Percentiles rank a stretch among this genome's conserved stretches.
phyloP scores from a whole-genome alignment of 2,797 vertebrate species.

The Hypotaenidia philippensis region DNA sequence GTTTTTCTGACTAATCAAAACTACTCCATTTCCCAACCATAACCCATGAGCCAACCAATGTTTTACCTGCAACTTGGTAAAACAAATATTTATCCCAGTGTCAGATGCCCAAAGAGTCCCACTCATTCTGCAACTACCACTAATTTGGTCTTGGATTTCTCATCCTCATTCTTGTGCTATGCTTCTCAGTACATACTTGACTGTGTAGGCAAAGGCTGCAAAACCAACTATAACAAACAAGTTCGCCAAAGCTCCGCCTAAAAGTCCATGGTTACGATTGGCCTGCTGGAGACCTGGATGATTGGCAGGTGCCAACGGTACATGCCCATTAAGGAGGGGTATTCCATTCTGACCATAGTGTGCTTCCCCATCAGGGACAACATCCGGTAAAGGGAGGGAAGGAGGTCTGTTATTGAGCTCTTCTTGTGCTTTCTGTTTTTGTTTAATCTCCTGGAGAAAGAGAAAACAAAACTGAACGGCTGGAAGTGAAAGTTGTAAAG shows the following conservation, averaged over 20 bases:
- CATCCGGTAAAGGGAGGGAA: constrained; percentile 92
- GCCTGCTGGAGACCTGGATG: constrained; percentile 89
- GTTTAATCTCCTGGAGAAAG: constrained; percentile 89
- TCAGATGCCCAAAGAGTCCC: constrained; percentile 47
- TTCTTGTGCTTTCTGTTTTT: constrained; percentile 92
- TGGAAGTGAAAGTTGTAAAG: not conserved
- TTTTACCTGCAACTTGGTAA: constrained; percentile 73
- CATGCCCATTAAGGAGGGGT: constrained; percentile 86
- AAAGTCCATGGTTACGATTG: constrained; percentile 96
- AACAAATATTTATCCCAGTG: constrained; percentile 52
- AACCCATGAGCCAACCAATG: constrained; percentile 84
- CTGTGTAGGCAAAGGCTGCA: constrained; percentile 96
- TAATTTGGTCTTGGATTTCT: constrained; percentile 73
- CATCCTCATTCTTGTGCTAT: constrained; percentile 94
- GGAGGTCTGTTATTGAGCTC: constrained; percentile 89
- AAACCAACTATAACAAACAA: constrained; percentile 98
- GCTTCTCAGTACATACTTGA: constrained; percentile 96
- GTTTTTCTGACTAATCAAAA: not conserved
- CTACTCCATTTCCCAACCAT: constrained; percentile 34
- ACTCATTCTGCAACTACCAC: constrained; percentile 57
- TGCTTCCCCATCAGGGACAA: constrained; percentile 92
- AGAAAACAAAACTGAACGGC: not conserved
- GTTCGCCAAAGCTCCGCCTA: constrained; percentile 94
- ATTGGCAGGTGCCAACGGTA: constrained; percentile 79
- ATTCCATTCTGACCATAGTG: constrained; percentile 90